Conservation (phyloP, 2,888 invertebrate species). For the Pachliopta kotzebuea region DNA sequence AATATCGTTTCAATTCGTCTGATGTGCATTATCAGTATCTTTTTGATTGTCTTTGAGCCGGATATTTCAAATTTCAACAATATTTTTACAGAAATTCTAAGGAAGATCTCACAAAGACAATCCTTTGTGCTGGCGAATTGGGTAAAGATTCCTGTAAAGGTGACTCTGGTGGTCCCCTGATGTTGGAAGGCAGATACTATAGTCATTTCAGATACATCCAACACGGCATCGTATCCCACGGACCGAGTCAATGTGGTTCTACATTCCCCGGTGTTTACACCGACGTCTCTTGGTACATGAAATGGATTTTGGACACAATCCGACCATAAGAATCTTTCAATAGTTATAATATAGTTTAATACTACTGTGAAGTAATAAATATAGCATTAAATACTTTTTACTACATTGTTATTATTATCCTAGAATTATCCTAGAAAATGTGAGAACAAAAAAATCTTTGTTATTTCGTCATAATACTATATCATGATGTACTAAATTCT, state of each 20-base stretch:
- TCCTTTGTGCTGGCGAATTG: constrained; percentile 59
- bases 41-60: background rate
- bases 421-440: too few species aligned
- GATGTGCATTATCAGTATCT: too few species aligned
- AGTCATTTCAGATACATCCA: constrained; percentile 38
- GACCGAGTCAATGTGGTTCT: constrained; percentile 43
- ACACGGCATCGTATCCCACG: constrained; percentile 44
- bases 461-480: background rate
- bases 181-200: constrained; percentile 40
- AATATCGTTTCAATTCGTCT: too few species aligned
- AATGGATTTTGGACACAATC: constrained; percentile 58
- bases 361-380: background rate
- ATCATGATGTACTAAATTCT: background rate
- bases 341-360: background rate
- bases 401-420: background rate
- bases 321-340: constrained; percentile 26
- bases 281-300: constrained; percentile 53
- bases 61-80: background rate
- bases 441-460: background rate
- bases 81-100: constrained; percentile 10
- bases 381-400: background rate
- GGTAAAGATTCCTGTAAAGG: constrained; percentile 82
- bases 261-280: constrained; percentile 66
- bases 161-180: constrained; percentile 84
- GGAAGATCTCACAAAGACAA: constrained; percentile 14